Percentiles rank a stretch among this genome's conserved stretches.
phyloP scores from a whole-genome alignment of 1,140 invertebrate genomes.

The Eurosta solidaginis region DNA sequence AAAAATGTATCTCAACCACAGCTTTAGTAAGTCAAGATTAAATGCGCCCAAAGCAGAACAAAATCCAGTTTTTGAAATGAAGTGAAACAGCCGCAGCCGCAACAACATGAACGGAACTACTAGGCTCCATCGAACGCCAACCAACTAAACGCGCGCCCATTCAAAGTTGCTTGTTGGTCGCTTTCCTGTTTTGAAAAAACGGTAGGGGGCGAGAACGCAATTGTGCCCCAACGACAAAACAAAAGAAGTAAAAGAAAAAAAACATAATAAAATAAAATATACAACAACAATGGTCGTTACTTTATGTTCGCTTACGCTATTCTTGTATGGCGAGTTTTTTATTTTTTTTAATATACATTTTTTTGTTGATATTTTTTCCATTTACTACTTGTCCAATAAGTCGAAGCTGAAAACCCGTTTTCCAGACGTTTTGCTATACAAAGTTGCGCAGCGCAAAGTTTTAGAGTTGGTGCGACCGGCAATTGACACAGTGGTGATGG shows the following conservation, averaged over 20 bases:
- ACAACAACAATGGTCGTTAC: neutral
- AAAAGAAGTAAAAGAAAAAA: too few relatives aligned
- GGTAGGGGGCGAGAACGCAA: too few relatives aligned
- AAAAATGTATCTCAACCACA: neutral
- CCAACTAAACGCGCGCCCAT: too few relatives aligned
- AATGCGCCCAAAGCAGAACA: neutral
- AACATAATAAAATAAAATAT: too few relatives aligned
- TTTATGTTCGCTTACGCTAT: neutral
- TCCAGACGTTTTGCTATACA: neutral
- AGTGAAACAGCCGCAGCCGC: too few relatives aligned
- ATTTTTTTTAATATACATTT: neutral
- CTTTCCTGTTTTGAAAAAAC: too few relatives aligned
- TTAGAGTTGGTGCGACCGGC: neutral
- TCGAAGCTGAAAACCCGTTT: neutral
- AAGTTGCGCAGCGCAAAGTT: conserved; percentile 6
- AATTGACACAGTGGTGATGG: neutral
- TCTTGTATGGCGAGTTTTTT: neutral
- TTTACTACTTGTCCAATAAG: neutral
- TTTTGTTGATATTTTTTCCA: neutral
- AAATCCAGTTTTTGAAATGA: neutral
- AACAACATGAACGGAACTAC: too few relatives aligned
- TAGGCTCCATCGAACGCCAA: too few relatives aligned
- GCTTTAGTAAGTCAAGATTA: conserved; percentile 4
- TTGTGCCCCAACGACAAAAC: too few relatives aligned
- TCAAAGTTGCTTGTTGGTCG: too few relatives aligned